Evolutionary conservation across 2,113 vertebrate species (phyloP).

Genomic region (Syngnathoides biaculeatus): DNA sequence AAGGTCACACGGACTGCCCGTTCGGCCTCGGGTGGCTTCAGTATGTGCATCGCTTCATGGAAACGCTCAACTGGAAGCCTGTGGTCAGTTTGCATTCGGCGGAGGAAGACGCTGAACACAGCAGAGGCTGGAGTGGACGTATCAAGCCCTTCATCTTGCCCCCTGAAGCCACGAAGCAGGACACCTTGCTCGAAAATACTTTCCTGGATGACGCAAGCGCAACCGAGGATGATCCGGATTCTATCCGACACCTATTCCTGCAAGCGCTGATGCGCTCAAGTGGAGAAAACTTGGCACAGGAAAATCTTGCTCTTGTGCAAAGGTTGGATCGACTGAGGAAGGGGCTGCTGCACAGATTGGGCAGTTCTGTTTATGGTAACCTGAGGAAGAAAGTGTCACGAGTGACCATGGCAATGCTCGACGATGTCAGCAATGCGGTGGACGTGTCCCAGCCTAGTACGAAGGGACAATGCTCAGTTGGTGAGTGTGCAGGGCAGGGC

Average conservation of each 20-base stretch:
- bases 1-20: constrained; percentile 76
- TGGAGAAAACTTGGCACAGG: constrained; percentile 53
- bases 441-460: constrained; percentile 70
- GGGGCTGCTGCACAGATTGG: constrained; percentile 78
- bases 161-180: constrained; percentile 56
- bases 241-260: constrained; percentile 70
- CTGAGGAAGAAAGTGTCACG: constrained; percentile 79
- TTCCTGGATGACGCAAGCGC: constrained; percentile 29
- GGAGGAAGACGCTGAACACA: constrained; percentile 46
- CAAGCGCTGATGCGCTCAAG: constrained; percentile 75
- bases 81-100: constrained; percentile 77
- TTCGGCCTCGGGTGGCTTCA: constrained; percentile 79
- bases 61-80: constrained; percentile 81
- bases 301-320: constrained; percentile 74
- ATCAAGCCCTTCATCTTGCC: constrained; percentile 73
- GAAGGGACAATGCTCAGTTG: constrained; percentile 77
- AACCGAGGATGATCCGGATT: constrained; percentile 44
- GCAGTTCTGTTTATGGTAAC: constrained; percentile 78
- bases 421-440: constrained; percentile 79
- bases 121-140: constrained; percentile 48
- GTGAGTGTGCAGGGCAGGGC: constrained; percentile 66
- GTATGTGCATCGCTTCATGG: constrained; percentile 75
- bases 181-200: constrained; percentile 42
- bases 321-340: constrained; percentile 73
- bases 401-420: constrained; percentile 78